A percentile compares a stretch with the other conserved stretches of the same genome.
Evolutionary conservation across 2,113 vertebrate genomes (phyloP).

Genomic region (Brachypodius melanocephalos): DNA sequence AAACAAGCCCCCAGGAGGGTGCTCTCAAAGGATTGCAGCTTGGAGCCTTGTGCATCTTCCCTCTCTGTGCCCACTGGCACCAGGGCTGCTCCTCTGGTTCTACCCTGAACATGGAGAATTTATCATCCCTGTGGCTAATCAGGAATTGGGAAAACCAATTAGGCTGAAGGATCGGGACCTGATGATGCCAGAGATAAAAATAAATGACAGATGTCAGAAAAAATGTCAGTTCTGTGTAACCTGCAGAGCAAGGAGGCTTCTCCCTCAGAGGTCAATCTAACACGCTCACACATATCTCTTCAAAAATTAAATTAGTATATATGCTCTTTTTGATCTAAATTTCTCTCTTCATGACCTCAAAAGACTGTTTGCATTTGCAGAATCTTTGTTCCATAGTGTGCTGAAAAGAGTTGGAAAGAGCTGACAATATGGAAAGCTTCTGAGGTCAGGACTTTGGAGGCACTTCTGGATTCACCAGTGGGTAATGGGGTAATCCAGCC

Average conservation of each 20-base stretch:
- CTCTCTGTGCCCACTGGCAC: neutral
- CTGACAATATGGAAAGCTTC: neutral
- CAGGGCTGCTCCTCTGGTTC: neutral
- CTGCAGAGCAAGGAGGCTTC: neutral
- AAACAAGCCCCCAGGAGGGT: accelerated
- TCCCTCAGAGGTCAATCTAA: neutral
- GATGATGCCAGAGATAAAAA: neutral
- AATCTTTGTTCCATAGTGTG: neutral
- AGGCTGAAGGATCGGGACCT: neutral
- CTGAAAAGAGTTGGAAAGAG: neutral
- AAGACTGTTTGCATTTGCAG: neutral
- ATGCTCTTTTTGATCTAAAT: neutral
- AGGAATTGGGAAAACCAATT: neutral
- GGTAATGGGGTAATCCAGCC: neutral
- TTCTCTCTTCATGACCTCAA: neutral
- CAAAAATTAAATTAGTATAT: neutral
- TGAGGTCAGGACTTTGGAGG: neutral
- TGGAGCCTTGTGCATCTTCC: neutral
- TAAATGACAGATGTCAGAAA: neutral
- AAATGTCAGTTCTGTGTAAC: neutral
- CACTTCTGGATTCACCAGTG: neutral
- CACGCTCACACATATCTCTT: neutral
- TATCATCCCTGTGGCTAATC: neutral
- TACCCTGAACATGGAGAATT: neutral
- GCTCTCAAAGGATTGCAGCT: neutral